These are phyloP conservation scores for Cassiopea xamachana DNA, from an alignment of 30 jellyfish, hydroid and myxozoan species.

Conservation along the genomic window DNA sequence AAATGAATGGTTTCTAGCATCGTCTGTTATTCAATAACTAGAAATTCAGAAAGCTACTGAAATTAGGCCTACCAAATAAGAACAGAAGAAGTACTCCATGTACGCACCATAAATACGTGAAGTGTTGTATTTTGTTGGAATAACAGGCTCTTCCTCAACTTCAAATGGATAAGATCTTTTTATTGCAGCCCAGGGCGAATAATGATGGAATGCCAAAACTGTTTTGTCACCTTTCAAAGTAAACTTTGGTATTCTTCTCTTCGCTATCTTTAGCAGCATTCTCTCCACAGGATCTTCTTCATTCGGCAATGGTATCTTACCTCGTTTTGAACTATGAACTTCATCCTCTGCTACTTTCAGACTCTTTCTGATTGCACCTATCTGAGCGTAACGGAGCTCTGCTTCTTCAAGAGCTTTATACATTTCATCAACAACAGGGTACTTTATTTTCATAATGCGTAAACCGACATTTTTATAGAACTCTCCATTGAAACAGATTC, in stretches of 20 bases:
- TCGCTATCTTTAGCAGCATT: constrained; percentile 5
- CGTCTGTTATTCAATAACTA: too few species aligned
- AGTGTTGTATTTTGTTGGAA: neutral
- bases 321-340: neutral
- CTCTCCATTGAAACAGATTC: constrained; percentile 47
- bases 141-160: neutral
- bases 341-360: neutral
- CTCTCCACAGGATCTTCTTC: constrained; percentile 15
- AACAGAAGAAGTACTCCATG: neutral
- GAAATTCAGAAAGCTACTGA: too few species aligned
- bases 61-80: neutral
- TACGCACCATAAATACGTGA: neutral
- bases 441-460: neutral
- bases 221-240: constrained; percentile 17
- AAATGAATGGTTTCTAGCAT: too few species aligned
- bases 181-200: constrained; percentile 54
- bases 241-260: constrained; percentile 34
- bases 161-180: constrained; percentile 13
- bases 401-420: constrained; percentile 41
- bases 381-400: constrained; percentile 19
- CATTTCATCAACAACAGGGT: constrained; percentile 24
- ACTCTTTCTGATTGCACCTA: constrained; percentile 4
- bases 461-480: constrained; percentile 35
- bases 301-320: neutral
- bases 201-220: constrained; percentile 28